These are phyloP conservation scores for Cetoscarus ocellatus DNA, from an alignment of 2,797 vertebrate genomes.

Conservation along the genomic window DNA sequence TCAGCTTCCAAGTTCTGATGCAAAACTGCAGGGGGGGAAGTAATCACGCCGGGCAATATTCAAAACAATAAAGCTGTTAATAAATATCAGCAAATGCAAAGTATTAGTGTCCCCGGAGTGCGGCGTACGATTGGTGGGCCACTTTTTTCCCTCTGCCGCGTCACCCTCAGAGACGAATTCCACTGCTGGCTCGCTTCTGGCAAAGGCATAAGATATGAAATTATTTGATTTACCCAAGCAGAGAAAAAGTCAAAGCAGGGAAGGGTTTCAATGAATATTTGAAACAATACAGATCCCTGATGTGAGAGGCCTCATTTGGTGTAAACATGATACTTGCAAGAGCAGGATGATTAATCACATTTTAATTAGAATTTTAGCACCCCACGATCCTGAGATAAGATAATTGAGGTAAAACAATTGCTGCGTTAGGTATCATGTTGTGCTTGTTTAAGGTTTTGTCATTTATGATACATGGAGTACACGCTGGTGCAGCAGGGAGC, in stretches of 20 bases:
- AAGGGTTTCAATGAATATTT: slow-evolving; percentile 8
- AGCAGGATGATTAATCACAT: too few species aligned
- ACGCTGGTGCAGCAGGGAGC: too few species aligned
- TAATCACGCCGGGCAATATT: slow-evolving; percentile 24
- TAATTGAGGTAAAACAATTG: too few species aligned
- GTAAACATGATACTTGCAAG: not conserved
- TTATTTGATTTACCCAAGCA: slow-evolving; percentile 61
- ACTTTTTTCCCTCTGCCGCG: slow-evolving; percentile 6
- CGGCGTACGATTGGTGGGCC: slow-evolving; percentile 34
- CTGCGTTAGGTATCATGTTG: too few species aligned
- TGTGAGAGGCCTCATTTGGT: slow-evolving; percentile 5
- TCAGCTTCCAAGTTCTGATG: not conserved
- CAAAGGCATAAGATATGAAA: slow-evolving; percentile 59
- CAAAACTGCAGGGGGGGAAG: slow-evolving; percentile 9
- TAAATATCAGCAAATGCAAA: slow-evolving; percentile 53
- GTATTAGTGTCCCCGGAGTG: slow-evolving; percentile 31
- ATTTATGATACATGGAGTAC: too few species aligned
- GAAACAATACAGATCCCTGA: slow-evolving; percentile 16
- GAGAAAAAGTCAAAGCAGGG: slow-evolving; percentile 26
- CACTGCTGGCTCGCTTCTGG: slow-evolving; percentile 46
- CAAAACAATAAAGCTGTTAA: slow-evolving; percentile 24
- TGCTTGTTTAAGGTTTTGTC: too few species aligned
- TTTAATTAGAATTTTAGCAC: too few species aligned
- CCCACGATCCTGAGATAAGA: too few species aligned
- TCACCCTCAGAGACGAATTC: slow-evolving; percentile 42